Evolutionary conservation across 2,888 invertebrate genomes (phyloP).

Genomic region (Pollenia griseotomentosa): DNA sequence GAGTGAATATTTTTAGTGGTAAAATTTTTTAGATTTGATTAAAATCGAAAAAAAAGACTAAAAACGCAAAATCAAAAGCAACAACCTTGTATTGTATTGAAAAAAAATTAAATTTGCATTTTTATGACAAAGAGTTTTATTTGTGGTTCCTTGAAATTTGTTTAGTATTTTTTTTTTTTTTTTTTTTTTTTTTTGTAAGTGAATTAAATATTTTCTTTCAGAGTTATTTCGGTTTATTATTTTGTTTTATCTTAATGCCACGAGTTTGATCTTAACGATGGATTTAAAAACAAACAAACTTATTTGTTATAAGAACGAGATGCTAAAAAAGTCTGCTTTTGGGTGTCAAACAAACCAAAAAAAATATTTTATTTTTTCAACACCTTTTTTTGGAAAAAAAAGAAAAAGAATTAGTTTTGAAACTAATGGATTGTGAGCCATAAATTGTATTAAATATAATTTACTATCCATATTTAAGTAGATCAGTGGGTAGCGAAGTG

Average conservation of each 20-base stretch:
- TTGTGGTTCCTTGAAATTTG: slow-evolving; percentile 43
- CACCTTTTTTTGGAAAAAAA: too few relatives aligned
- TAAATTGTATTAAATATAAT: too few relatives aligned
- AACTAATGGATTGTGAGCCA: too few relatives aligned
- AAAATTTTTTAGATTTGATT: neutral
- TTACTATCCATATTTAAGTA: too few relatives aligned
- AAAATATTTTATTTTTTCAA: too few relatives aligned
- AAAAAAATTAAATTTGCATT: neutral
- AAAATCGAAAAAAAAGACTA: neutral
- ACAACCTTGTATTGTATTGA: slow-evolving; percentile 2
- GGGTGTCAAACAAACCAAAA: too few relatives aligned
- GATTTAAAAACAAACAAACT: neutral
- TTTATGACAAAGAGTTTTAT: slow-evolving; percentile 14
- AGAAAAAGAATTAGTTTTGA: too few relatives aligned
- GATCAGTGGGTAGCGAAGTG: too few relatives aligned
- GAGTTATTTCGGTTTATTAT: too few relatives aligned
- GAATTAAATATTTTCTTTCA: neutral
- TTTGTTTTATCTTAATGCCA: neutral
- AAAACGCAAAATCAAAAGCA: neutral
- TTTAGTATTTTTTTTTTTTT: slow-evolving; percentile 13
- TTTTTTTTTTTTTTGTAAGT: too few relatives aligned
- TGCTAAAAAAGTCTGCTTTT: too few relatives aligned
- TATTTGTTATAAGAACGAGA: too few relatives aligned
- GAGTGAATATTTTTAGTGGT: slow-evolving; percentile 6
- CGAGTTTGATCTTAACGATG: neutral